Evolutionary conservation across 2,888 invertebrate species (phyloP).

Genomic region (Geotrupes spiniger): DNA sequence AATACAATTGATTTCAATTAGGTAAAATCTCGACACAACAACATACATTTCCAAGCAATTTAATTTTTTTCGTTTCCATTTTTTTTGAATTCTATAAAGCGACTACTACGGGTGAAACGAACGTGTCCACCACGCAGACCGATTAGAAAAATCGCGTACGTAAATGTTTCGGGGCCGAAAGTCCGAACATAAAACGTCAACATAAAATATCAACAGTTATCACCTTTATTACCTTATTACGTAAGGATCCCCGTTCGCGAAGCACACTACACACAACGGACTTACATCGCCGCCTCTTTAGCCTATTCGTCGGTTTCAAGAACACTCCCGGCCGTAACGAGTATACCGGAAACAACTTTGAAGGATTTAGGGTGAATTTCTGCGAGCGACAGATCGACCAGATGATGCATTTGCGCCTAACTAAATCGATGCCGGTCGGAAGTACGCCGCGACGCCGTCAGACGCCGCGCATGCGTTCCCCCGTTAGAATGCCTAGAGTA

Average conservation of each 20-base stretch:
- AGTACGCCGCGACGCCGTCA: constrained; percentile 45
- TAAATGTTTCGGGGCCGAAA: too few species aligned
- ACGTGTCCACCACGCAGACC: too few species aligned
- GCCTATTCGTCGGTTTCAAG: not conserved
- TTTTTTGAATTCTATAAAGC: too few species aligned
- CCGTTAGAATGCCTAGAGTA: not conserved
- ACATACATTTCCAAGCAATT: too few species aligned
- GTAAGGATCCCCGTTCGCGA: not conserved
- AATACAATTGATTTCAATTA: too few species aligned
- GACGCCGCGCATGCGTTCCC: constrained; percentile 34
- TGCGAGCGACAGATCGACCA: constrained; percentile 40
- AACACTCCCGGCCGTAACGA: constrained; percentile 1
- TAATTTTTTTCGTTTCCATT: too few species aligned
- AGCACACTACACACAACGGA: not conserved
- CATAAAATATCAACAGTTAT: not conserved
- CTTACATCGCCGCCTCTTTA: not conserved
- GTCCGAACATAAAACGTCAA: too few species aligned
- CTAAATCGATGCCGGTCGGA: constrained; percentile 44
- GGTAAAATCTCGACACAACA: too few species aligned
- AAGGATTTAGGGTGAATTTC: constrained; percentile 7
- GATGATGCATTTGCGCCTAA: constrained; percentile 30
- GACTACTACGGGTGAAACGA: too few species aligned
- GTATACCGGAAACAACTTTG: not conserved
- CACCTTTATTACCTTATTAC: constrained; percentile 5
- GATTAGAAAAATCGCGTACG: too few species aligned